Conservation (phyloP, 2,888 invertebrate genomes). For the Hydrotaea diabolus region DNA sequence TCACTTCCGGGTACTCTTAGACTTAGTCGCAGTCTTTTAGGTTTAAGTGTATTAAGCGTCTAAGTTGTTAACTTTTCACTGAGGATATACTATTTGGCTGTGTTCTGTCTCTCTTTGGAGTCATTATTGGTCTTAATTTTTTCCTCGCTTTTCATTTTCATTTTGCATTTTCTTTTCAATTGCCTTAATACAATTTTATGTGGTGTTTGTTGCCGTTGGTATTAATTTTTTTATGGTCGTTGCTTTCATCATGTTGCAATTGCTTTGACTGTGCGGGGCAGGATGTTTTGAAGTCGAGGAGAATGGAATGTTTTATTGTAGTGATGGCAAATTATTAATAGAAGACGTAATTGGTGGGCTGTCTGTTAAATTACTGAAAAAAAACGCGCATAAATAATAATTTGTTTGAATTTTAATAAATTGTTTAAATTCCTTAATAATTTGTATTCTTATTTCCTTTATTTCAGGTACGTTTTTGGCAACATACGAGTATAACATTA, state of each 20-base stretch:
- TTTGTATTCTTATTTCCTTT: no score
- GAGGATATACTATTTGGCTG: neutral
- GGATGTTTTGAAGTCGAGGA: no score
- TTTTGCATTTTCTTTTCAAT: conserved; percentile 79
- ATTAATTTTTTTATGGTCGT: neutral
- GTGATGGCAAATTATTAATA: no score
- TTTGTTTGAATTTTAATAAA: neutral
- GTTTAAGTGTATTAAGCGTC: conserved; percentile 57
- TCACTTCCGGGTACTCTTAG: conserved; percentile 44
- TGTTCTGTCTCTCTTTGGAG: conserved; percentile 59
- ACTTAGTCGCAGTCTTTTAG: conserved; percentile 12
- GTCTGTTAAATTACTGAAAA: no score
- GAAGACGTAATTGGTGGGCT: no score
- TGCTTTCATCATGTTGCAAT: neutral
- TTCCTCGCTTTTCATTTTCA: conserved; percentile 70
- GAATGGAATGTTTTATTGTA: no score
- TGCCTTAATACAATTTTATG: conserved; percentile 77
- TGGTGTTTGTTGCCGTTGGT: conserved; percentile 66
- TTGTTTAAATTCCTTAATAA: no score
- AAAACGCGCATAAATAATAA: neutral
- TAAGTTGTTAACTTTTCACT: conserved; percentile 47
- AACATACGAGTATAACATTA: no score
- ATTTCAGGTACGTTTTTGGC: no score
- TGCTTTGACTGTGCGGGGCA: neutral
- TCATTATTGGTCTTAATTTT: conserved; percentile 76